Conservation (phyloP, 2,888 invertebrate genomes). For the Philereme transversata region DNA sequence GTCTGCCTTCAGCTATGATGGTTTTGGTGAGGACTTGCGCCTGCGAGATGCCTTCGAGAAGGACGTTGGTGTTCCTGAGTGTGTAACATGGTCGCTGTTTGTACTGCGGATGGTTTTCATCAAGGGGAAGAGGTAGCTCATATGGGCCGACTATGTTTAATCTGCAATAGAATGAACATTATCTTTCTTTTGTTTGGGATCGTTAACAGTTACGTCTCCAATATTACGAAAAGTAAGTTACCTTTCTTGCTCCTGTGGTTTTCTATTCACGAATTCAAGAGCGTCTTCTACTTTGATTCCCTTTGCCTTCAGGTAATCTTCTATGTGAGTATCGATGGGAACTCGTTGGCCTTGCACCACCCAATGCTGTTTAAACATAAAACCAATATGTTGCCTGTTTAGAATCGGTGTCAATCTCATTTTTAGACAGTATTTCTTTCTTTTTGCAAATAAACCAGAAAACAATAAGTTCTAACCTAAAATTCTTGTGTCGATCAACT, state of each 20-base stretch:
- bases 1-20: conserved; percentile 83
- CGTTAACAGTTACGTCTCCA: background rate
- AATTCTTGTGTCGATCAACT: background rate
- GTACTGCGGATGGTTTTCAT: conserved; percentile 87
- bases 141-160: conserved; percentile 72
- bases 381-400: conserved; percentile 87
- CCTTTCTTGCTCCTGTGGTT: conserved; percentile 60
- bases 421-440: conserved; percentile 38
- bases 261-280: conserved; percentile 81
- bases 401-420: conserved; percentile 88
- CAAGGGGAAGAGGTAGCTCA: conserved; percentile 65
- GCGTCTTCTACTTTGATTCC: conserved; percentile 86
- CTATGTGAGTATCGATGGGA: conserved; percentile 81
- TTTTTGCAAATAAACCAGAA: conserved; percentile 1
- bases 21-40: conserved; percentile 93
- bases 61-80: conserved; percentile 85
- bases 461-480: background rate
- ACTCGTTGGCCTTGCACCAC: conserved; percentile 85
- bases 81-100: conserved; percentile 85
- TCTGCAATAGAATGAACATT: conserved; percentile 43
- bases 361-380: conserved; percentile 90
- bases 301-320: conserved; percentile 77
- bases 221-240: conserved; percentile 34
- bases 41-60: conserved; percentile 89
- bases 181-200: background rate